Evolutionary conservation across 2,113 vertebrate species (phyloP), one percentile per base, ranked within the genome.

Genomic region (Colossoma macropomum): DNA sequence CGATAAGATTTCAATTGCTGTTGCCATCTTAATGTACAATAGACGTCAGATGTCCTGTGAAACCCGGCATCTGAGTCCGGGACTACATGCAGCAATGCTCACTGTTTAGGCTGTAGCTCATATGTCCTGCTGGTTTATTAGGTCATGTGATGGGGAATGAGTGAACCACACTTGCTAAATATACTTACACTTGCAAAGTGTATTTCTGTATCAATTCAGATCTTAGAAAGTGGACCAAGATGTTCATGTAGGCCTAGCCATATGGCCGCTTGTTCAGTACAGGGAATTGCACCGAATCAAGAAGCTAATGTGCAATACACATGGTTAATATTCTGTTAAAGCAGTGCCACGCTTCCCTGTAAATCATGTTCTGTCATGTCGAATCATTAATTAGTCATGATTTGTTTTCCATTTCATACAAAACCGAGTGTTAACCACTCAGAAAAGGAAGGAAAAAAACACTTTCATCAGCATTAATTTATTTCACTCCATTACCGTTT

Each of bases 331-430:
- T 74, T 50, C 66, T 27, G 48, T 65, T 87, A 17, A 89, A 78
- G 82, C 79, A 75, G 65, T 54, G 25, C 28, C 10, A 11, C 19
- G 34, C 10, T 54, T 32, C 41, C 19, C 19, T 59, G 77, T 4
- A n/a, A 34, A 54, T 75, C 30, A 65, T 19, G 13, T 27, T 13
- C 76, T 79, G 71, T 85, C 75, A 63, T 52, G 63, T 70, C 50
- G 62, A 30, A 89, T 83, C 59, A 15, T 90, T 91, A 89, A 92
- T 92, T 91, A 87, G 88, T 75, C 79, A 81, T 89, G 91, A 92
- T 91, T 86, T 80, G 87, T 88, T 90, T 93, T 84, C 87, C n/a
- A 77, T 92, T 93, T 90, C 84, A 88, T 87, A 87, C 84, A 87
- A 85, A 88, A 80, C 54, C 75, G 76, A 89, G 79, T 15, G 17